Conservation (phyloP, 2,797 vertebrate species). For the Coilia nasus region DNA sequence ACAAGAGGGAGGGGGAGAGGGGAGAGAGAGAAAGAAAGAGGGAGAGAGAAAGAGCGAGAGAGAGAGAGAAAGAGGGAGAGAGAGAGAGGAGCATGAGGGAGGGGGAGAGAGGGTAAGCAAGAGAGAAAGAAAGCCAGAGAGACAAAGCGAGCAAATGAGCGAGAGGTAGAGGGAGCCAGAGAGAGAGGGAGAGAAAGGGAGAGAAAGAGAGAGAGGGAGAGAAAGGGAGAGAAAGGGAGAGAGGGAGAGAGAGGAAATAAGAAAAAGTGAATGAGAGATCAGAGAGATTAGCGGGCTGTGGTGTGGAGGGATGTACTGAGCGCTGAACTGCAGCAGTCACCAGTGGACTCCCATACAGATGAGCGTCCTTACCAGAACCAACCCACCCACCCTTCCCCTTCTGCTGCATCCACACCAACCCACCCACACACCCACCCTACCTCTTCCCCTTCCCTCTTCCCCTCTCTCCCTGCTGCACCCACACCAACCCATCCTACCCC, state of each 20-base stretch:
- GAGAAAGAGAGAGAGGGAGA: neutral
- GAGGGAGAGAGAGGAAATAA: neutral
- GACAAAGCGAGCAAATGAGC: neutral
- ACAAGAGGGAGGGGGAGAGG: too few relatives aligned
- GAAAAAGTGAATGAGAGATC: conserved; percentile 35
- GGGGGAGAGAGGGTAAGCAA: neutral
- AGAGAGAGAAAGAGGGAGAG: neutral
- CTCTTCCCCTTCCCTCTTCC: too few relatives aligned
- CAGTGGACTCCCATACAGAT: conserved; percentile 47
- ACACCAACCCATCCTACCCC: conserved; percentile 20
- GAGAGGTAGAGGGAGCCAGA: neutral
- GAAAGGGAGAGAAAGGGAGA: neutral
- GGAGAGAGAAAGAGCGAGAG: neutral
- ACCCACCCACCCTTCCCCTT: conserved; percentile 33
- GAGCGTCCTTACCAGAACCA: conserved; percentile 37
- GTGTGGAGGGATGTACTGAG: conserved; percentile 6
- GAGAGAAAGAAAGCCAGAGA: neutral
- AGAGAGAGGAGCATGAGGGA: conserved; percentile 35
- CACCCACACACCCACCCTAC: too few relatives aligned
- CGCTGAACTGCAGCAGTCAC: conserved; percentile 40
- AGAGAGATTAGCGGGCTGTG: conserved; percentile 26
- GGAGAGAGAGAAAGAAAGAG: neutral
- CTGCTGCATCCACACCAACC: too few relatives aligned
- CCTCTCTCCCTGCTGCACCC: conserved; percentile 26
- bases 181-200: neutral